phyloP scores from a whole-genome alignment of 2,888 invertebrate species.

The Anoplius nigerrimus region DNA sequence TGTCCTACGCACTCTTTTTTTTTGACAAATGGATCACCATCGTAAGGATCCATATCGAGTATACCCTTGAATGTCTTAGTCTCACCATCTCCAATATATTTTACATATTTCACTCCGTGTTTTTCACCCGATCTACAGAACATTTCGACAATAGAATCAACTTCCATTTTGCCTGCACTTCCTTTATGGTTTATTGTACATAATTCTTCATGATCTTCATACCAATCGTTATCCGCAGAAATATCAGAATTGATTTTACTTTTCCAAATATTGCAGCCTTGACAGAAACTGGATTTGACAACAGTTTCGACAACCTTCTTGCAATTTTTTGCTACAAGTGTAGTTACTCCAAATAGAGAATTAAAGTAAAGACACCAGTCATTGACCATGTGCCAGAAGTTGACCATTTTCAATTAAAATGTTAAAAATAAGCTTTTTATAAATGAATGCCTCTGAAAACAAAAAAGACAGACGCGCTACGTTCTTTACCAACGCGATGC shows the following conservation, averaged over 20 bases:
- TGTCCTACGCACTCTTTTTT: too few species aligned
- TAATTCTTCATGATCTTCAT: background rate
- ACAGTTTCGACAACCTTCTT: background rate
- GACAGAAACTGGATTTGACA: background rate
- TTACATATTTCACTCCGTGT: slow-evolving; percentile 3
- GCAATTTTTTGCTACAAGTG: background rate
- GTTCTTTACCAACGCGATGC: too few species aligned
- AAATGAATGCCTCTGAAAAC: background rate
- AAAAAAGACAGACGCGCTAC: too few species aligned
- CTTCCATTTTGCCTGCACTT: too few species aligned
- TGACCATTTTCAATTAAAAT: too few species aligned
- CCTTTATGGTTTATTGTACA: slow-evolving; percentile 8
- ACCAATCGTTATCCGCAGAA: slow-evolving; percentile 9
- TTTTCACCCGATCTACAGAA: slow-evolving; percentile 2
- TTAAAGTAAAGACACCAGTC: slow-evolving; percentile 2
- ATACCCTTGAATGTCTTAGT: too few species aligned
- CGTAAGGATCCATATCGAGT: too few species aligned
- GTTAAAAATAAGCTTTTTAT: slow-evolving; percentile 1
- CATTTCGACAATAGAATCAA: slow-evolving; percentile 10
- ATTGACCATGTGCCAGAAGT: slow-evolving; percentile 2
- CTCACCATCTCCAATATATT: too few species aligned
- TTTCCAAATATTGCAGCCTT: background rate
- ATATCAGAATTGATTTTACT: background rate
- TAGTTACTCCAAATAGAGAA: background rate
- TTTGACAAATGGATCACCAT: too few species aligned